Evolutionary conservation across 2,888 invertebrate species (phyloP), one percentile per base, ranked within the genome.

Genomic region (Cataglyphis albicans): DNA sequence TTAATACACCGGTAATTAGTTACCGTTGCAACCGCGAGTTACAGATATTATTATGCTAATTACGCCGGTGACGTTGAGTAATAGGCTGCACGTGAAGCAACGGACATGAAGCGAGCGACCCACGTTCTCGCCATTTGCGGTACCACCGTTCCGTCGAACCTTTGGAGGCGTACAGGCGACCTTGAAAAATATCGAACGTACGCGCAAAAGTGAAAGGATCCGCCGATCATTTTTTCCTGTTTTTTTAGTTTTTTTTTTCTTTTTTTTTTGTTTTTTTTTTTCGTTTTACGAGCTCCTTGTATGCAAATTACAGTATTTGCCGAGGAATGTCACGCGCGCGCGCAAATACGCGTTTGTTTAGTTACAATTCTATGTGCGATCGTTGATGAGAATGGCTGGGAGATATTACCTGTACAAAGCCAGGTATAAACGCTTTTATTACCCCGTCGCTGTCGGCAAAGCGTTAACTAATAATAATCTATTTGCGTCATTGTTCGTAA

Each of bases 11-110:
- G 85, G 90, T 91, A 90, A 92, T 92, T 92, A 92, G 90, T 92
- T 91, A 89, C 88, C 90, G 87, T 81, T 91, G 90, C 90, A 91
- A 90, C 90, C 87, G 88, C 90, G 88, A 90, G 91, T 92, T 91
- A 92, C 91, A 91, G 91, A 92, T 92, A 92, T 92, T 92, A 92
- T 92, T 92, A 92, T 92, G 91, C 91, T 92, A 92, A 92, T 92
- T 91, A 91, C 89, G 88, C 85, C 84, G 88, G 85, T 84, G 91
- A 92, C 92, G 90, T 92, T 92, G 92, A 92, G 89, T 92, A 91
- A 92, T 92, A 88, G 91, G 88, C 85, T 91, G 89, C 90, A 90
- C 90, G 91, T 91, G 91, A 90, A 90, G 88, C 90, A 88, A 89
- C 82, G 84, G 83, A 84, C 86, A 88, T 82, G 87, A 86, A 82